A percentile compares a stretch with the other conserved stretches of the same genome.
These are phyloP conservation scores for Neotoma lepida DNA, from an alignment of 2,113 vertebrate genomes.

Conservation along the genomic window DNA sequence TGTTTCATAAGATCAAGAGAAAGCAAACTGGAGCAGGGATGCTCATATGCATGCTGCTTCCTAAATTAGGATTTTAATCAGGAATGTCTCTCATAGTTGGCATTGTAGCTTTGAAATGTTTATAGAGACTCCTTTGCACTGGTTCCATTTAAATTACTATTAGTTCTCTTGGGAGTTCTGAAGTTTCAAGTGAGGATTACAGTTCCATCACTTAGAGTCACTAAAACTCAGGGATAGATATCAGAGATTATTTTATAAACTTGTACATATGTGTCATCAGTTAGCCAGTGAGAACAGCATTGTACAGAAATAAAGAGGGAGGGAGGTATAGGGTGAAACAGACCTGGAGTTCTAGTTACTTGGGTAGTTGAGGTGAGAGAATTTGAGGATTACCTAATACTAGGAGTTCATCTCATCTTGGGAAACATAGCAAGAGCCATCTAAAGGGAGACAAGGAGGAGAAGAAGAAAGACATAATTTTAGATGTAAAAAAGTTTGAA, in stretches of 20 bases:
- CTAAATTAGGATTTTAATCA: background rate
- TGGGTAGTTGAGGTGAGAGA: background rate
- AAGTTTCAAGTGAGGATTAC: background rate
- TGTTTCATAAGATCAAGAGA: background rate
- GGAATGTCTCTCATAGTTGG: background rate
- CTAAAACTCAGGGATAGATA: background rate
- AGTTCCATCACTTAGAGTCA: background rate
- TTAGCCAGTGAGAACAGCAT: slow-evolving; percentile 38
- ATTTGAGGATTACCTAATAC: background rate
- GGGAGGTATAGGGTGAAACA: accelerated
- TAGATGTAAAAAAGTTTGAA: slow-evolving; percentile 30
- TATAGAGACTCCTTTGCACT: too few species aligned
- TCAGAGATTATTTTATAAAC: slow-evolving; percentile 55
- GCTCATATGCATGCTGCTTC: background rate
- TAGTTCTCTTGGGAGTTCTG: background rate
- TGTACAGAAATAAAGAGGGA: background rate
- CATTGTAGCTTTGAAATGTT: background rate
- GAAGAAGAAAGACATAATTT: slow-evolving; percentile 44
- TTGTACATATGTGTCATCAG: background rate
- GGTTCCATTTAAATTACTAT: background rate
- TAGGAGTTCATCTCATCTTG: background rate
- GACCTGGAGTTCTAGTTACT: background rate
- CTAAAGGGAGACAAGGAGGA: background rate
- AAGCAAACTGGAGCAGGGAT: background rate
- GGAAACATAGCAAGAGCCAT: background rate